A percentile compares a stretch with the other conserved stretches of the same genome.
Evolutionary conservation across 2,113 vertebrate genomes (phyloP).

Genomic region (Macheiramphus alcinus): DNA sequence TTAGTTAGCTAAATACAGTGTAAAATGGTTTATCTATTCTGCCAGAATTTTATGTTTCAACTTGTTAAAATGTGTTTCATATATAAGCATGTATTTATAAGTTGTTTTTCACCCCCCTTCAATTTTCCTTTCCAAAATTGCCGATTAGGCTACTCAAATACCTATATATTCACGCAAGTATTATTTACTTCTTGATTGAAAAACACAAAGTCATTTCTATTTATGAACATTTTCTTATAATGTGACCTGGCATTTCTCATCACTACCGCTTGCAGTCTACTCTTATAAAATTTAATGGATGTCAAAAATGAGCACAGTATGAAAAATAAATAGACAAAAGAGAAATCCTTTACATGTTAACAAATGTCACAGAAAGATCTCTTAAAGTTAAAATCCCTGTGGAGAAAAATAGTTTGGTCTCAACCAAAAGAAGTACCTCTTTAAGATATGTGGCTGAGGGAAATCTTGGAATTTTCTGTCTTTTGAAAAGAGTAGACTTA

Average conservation of each 20-base stretch:
- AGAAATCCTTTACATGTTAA: slow-evolving; percentile 26
- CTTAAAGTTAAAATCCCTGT: slow-evolving; percentile 28
- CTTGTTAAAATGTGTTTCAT: neutral
- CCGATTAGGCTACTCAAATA: slow-evolving; percentile 25
- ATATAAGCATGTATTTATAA: neutral
- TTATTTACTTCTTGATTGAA: slow-evolving; percentile 72
- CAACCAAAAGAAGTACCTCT: neutral
- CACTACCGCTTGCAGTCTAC: slow-evolving; percentile 56
- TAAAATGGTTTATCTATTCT: neutral
- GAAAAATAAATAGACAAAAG: slow-evolving; percentile 67
- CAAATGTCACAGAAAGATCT: slow-evolving; percentile 35
- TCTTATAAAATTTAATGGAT: slow-evolving; percentile 74
- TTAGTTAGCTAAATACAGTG: neutral
- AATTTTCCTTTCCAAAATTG: slow-evolving; percentile 46
- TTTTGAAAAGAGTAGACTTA: slow-evolving; percentile 50
- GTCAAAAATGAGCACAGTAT: slow-evolving; percentile 64
- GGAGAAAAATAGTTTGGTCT: neutral
- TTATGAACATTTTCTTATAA: slow-evolving; percentile 69
- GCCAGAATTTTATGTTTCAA: neutral
- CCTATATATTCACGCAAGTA: slow-evolving; percentile 39
- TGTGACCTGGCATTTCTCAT: slow-evolving; percentile 71
- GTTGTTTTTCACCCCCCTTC: neutral
- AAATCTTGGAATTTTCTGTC: slow-evolving; percentile 40
- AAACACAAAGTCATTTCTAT: slow-evolving; percentile 68
- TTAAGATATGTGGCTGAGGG: slow-evolving; percentile 2